Evolutionary conservation across 1,140 invertebrate species (phyloP).

Genomic region (Drosophila funebris): DNA sequence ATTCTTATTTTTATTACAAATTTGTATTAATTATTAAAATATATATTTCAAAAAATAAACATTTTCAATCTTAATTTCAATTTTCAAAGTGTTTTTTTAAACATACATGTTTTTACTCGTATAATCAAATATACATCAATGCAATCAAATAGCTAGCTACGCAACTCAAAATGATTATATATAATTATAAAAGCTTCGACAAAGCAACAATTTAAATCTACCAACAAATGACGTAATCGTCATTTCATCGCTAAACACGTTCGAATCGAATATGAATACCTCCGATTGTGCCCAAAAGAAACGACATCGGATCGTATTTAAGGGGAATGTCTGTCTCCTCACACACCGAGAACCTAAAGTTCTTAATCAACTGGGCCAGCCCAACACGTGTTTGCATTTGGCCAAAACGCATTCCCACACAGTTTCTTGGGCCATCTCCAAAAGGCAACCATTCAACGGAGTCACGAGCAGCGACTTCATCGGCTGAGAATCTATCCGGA

Average conservation of each 20-base stretch:
- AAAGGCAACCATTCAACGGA: slow-evolving; percentile 87
- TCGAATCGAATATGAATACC: slow-evolving; percentile 52
- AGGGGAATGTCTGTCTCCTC: slow-evolving; percentile 58
- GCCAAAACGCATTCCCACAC: slow-evolving; percentile 84
- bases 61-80: too few species aligned
- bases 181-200: background rate
- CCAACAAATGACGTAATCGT: background rate
- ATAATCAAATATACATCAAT: background rate
- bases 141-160: background rate
- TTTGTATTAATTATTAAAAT: too few species aligned
- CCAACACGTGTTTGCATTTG: slow-evolving; percentile 83
- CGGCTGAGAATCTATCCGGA: slow-evolving; percentile 85
- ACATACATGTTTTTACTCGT: too few species aligned
- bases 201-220: background rate
- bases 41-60: too few species aligned
- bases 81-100: too few species aligned
- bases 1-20: too few species aligned
- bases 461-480: slow-evolving; percentile 81
- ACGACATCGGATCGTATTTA: slow-evolving; percentile 28
- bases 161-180: background rate
- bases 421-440: slow-evolving; percentile 86
- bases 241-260: slow-evolving; percentile 10
- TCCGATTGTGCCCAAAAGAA: slow-evolving; percentile 41
- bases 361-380: slow-evolving; percentile 77
- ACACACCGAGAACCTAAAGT: slow-evolving; percentile 66